Conservation (phyloP, 2,888 invertebrate genomes). For the Entomobrya proxima region DNA sequence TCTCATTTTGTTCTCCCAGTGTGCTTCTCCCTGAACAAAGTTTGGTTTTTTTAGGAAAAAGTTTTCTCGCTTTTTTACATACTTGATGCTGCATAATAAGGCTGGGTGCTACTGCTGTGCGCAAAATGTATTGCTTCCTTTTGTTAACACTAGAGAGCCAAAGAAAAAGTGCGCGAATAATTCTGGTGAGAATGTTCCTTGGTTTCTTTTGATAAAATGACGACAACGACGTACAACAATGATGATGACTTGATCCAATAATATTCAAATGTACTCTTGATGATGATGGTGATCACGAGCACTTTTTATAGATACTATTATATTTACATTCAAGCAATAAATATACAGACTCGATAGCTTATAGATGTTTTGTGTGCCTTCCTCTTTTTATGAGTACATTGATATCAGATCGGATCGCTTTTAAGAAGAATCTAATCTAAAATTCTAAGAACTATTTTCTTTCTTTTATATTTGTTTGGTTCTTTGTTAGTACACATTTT, state of each 20-base stretch:
- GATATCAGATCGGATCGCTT: neutral
- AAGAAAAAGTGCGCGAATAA: no score
- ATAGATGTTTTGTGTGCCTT: neutral
- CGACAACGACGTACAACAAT: neutral
- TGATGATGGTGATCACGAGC: neutral
- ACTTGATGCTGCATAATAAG: constrained; percentile 2
- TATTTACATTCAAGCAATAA: neutral
- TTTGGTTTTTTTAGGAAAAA: neutral
- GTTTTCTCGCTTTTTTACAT: neutral
- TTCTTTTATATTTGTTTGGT: neutral
- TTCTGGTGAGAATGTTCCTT: neutral
- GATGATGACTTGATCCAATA: constrained; percentile 27
- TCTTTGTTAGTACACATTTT: neutral
- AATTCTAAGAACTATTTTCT: constrained; percentile 23
- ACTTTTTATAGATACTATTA: neutral
- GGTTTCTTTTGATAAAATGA: constrained; percentile 4
- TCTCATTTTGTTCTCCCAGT: constrained; percentile 3
- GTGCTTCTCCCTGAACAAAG: neutral
- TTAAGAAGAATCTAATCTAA: constrained; percentile 33
- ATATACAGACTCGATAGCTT: neutral
- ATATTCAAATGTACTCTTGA: constrained; percentile 25
- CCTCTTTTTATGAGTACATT: neutral
- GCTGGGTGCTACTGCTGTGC: neutral
- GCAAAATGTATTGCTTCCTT: constrained; percentile 22
- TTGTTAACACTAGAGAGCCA: neutral